Base-by-base conservation (phyloP, 2,888 invertebrate species). In the Helicoverpa assulta region DNA sequence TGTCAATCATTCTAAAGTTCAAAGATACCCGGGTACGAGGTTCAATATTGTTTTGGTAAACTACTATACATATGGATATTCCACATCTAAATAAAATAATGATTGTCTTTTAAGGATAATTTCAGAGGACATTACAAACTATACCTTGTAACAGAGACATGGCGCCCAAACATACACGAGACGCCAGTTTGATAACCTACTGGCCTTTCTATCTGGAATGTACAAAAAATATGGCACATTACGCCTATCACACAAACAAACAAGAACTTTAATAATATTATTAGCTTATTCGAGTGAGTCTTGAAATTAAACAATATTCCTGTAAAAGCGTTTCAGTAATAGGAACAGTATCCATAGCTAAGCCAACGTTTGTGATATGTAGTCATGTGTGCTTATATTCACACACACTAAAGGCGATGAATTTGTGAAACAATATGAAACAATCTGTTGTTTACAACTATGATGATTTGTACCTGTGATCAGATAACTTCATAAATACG, bases 331-430 rank as follows among this genome's bases (percentile, higher is more conserved):
- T 60, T 47, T 56, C 47, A 58, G 43, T 56, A 52, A 59, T 72
- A 72, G 59, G 60, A 60, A 67, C 56, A 56, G 33, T 60, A 40
- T 50, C 40, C 53, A 18, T 29, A 52, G 37, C 26, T 16, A 21
- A 60, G 40, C 55, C 18, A 60, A 50, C 26, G 18, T 2, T 16
- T 51, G 56, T 70, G 74, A 74, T 74, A 74, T 74, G 74, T 74
- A 61, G 43, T 19, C 52, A n/a, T 47, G 47, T 47, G 47, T 47
- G 47, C n/a, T 16, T 47, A 47, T 47, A 12, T 10, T 0, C 0
- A 0, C 55, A 40, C 40, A 7, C 54, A 47, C 60, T 40, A 8
- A 8, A 43, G 18, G 18, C 29, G 1, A 57, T 60, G 56, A 16
- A 29, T 5, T 19, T 12, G n/a, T n/a, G 18, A 26, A 29, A 60